Conservation (phyloP, 2,113 vertebrate species). For the Labrus mixtus region DNA sequence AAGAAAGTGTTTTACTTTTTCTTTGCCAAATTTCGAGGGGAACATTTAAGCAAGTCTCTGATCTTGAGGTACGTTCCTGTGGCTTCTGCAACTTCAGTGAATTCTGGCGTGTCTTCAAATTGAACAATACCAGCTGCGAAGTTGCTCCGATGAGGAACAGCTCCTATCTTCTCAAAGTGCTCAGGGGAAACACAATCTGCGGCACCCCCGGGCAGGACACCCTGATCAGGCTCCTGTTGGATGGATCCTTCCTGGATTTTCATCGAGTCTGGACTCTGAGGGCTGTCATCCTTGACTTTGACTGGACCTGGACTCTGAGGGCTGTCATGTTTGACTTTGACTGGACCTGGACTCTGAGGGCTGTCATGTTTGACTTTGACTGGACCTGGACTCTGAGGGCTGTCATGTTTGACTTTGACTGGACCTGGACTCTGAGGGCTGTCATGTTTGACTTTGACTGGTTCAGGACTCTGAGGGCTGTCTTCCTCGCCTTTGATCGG, state of each 20-base stretch:
- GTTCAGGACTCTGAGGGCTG: slow-evolving; percentile 23
- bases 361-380: neutral
- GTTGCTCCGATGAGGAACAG: slow-evolving; percentile 92
- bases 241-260: neutral
- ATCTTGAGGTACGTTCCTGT: slow-evolving; percentile 94
- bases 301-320: slow-evolving; percentile 31
- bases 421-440: slow-evolving; percentile 26
- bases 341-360: slow-evolving; percentile 17
- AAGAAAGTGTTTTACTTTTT: slow-evolving; percentile 78
- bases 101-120: slow-evolving; percentile 97
- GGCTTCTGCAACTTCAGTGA: slow-evolving; percentile 93
- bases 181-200: slow-evolving; percentile 16
- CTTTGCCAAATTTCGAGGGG: slow-evolving; percentile 92
- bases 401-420: neutral
- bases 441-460: neutral
- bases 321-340: slow-evolving; percentile 8
- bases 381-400: slow-evolving; percentile 23
- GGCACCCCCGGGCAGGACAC: neutral
- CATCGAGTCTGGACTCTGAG: slow-evolving; percentile 6
- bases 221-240: slow-evolving; percentile 15
- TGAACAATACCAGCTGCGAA: slow-evolving; percentile 95
- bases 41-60: slow-evolving; percentile 91
- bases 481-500: neutral
- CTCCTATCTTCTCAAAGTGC: slow-evolving; percentile 59
- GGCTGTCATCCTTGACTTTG: neutral